Percentiles rank a stretch among this genome's conserved stretches.
Conservation (phyloP, 1,140 invertebrate species). For the Drosophila erecta region DNA sequence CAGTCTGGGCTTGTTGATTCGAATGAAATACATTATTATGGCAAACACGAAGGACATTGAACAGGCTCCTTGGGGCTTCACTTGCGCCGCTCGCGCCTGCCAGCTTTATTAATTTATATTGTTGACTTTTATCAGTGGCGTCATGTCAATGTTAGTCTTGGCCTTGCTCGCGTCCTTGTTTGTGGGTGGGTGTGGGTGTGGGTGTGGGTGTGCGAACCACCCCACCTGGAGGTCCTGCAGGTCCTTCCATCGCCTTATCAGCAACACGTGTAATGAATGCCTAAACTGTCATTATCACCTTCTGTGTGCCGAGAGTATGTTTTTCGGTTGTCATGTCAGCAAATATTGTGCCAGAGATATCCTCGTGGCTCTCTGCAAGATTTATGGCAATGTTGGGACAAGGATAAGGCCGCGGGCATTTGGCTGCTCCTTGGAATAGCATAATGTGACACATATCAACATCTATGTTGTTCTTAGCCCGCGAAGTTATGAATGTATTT, state of each 20-base stretch:
- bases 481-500: constrained; percentile 49
- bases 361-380: constrained; percentile 33
- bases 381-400: constrained; percentile 41
- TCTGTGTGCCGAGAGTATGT: constrained; percentile 56
- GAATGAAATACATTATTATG: constrained; percentile 81
- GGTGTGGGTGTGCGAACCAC: background rate
- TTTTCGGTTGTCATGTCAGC: constrained; percentile 82
- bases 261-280: constrained; percentile 84
- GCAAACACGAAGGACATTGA: constrained; percentile 74
- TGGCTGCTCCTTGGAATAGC: constrained; percentile 29
- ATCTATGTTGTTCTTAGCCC: constrained; percentile 63
- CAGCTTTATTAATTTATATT: constrained; percentile 83
- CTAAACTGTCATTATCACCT: constrained; percentile 84
- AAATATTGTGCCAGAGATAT: constrained; percentile 77
- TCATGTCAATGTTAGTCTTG: constrained; percentile 59
- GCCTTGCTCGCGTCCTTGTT: constrained; percentile 5
- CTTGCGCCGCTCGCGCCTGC: constrained; percentile 52
- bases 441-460: constrained; percentile 77
- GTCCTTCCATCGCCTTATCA: constrained; percentile 55
- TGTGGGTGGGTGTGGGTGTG: background rate
- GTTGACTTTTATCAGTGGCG: constrained; percentile 79
- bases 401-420: constrained; percentile 30
- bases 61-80: constrained; percentile 51
- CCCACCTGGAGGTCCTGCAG: constrained; percentile 1
- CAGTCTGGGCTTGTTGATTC: constrained; percentile 71